phyloP scores from a whole-genome alignment of 1,140 invertebrate genomes.

The Drosophila lini region DNA sequence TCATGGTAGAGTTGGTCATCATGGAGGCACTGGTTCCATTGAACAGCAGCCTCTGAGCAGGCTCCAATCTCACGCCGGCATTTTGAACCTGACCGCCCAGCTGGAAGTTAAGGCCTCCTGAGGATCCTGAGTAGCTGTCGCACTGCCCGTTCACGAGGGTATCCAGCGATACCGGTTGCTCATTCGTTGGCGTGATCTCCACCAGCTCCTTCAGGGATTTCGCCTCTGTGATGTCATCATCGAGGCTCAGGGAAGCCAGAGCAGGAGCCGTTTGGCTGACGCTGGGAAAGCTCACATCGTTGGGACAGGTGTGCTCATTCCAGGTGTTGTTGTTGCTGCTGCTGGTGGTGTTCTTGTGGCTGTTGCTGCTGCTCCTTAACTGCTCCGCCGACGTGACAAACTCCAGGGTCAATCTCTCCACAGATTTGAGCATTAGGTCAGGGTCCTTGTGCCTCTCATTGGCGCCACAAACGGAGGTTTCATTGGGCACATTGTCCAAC shows the following conservation, averaged over 20 bases:
- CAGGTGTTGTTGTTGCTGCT: conserved; percentile 87
- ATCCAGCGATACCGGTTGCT: conserved; percentile 62
- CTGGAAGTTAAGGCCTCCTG: conserved; percentile 65
- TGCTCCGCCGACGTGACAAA: conserved; percentile 87
- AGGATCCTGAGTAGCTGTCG: conserved; percentile 9
- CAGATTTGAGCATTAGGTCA: conserved; percentile 88
- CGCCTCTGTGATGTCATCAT: conserved; percentile 61
- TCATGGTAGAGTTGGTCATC: conserved; percentile 88
- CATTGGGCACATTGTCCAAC: conserved; percentile 32
- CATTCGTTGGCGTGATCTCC: conserved; percentile 69
- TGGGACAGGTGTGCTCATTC: conserved; percentile 90
- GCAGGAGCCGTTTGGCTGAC: conserved; percentile 90
- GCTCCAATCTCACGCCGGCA: conserved; percentile 47
- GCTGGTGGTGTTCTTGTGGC: conserved; percentile 59
- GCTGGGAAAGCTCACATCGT: conserved; percentile 91
- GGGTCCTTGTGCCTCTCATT: conserved; percentile 86
- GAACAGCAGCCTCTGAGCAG: conserved; percentile 47
- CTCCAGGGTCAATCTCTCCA: conserved; percentile 87
- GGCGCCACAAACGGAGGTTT: conserved; percentile 6
- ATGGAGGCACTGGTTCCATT: conserved; percentile 73
- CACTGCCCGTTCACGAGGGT: conserved; percentile 48
- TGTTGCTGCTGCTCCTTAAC: conserved; percentile 82
- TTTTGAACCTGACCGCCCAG: conserved; percentile 78
- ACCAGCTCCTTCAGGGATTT: conserved; percentile 53
- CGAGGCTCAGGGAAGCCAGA: conserved; percentile 88